Conservation (phyloP, 1,140 invertebrate genomes). For the Glossosoma conforme region DNA sequence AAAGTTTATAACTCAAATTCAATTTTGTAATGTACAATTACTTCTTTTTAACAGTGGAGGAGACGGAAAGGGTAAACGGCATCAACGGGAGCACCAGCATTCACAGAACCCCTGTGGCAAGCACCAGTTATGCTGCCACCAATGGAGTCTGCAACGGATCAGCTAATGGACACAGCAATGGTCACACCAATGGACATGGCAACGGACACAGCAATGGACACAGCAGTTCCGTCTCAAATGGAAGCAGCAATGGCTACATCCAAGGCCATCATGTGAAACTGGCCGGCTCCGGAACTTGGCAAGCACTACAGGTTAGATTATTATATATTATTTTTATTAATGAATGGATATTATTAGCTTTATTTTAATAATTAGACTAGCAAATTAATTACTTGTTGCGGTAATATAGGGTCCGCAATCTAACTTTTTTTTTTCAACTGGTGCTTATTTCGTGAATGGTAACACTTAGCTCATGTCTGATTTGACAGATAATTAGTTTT, state of each 20-base stretch:
- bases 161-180: not conserved
- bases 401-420: no score
- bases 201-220: no score
- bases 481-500: no score
- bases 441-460: no score
- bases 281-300: conserved; percentile 2
- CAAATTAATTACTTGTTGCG: no score
- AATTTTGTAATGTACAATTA: no score
- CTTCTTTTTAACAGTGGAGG: conserved; percentile 17
- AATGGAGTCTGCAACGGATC: not conserved
- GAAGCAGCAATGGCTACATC: not conserved
- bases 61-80: conserved; percentile 11
- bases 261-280: not conserved
- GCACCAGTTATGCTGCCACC: not conserved
- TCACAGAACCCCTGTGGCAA: not conserved
- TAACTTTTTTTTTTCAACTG: no score
- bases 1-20: no score
- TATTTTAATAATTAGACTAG: no score
- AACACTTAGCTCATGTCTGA: no score
- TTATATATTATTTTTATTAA: not conserved
- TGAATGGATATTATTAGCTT: no score
- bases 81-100: conserved; percentile 11
- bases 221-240: not conserved
- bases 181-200: conserved; percentile 2
- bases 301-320: not conserved